phyloP scores from a whole-genome alignment of 2,888 invertebrate species.

The Steromphala cineraria region DNA sequence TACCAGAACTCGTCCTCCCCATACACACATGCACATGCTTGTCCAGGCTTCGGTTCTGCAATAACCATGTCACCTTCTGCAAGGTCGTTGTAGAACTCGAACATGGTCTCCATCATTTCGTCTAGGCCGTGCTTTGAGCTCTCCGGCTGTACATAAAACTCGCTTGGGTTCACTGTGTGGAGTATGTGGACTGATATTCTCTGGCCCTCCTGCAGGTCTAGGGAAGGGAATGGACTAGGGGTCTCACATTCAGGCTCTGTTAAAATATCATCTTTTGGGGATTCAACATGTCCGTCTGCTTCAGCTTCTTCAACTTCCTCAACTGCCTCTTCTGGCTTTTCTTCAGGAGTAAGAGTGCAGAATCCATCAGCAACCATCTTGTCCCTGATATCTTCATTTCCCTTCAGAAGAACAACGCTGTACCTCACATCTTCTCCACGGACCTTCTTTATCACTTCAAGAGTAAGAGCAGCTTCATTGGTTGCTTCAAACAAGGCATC shows the following conservation, averaged over 20 bases:
- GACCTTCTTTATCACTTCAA: not conserved
- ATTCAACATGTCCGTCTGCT: not conserved
- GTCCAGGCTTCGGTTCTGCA: conserved; percentile 36
- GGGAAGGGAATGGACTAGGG: not conserved
- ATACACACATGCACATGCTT: conserved; percentile 56
- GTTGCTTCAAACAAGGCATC: conserved; percentile 18
- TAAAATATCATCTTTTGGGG: not conserved
- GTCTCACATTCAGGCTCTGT: not conserved
- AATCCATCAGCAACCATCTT: conserved; percentile 50
- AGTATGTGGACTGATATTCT: conserved; percentile 45
- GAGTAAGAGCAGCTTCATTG: not conserved
- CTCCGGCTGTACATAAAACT: conserved; percentile 62
- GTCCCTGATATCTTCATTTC: conserved; percentile 57
- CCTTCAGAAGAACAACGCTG: conserved; percentile 13
- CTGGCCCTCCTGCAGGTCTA: conserved; percentile 36
- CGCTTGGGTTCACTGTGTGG: conserved; percentile 51
- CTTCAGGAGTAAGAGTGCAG: not conserved
- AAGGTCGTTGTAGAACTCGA: conserved; percentile 50
- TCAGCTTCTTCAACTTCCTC: not conserved
- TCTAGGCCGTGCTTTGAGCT: conserved; percentile 42
- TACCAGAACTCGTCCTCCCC: conserved; percentile 69
- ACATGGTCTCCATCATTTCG: conserved; percentile 55
- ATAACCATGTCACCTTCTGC: conserved; percentile 36
- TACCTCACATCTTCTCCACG: not conserved
- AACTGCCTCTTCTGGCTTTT: not conserved